Conservation (phyloP, 2,888 invertebrate genomes). For the Meiosimyza platycephala region DNA sequence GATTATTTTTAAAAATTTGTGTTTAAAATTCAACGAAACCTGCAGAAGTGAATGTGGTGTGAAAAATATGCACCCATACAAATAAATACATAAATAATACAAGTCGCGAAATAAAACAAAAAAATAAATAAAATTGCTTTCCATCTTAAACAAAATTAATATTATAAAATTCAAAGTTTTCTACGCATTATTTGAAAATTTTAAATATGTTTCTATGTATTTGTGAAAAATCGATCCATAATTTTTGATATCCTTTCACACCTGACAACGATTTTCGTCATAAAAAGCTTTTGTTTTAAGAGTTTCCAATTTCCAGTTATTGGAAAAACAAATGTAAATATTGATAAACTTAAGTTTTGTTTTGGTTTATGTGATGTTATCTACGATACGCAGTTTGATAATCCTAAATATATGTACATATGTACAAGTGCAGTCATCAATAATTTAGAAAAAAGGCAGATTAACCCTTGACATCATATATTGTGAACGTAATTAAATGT, state of each 20-base stretch:
- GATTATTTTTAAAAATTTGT: conserved; percentile 45
- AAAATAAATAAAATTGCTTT: not conserved
- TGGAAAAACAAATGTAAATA: conserved; percentile 13
- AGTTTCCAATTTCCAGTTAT: conserved; percentile 10
- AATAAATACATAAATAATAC: not conserved
- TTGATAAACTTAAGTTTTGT: conserved; percentile 24
- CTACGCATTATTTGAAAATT: conserved; percentile 10
- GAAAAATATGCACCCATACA: conserved; percentile 4
- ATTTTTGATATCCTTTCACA: conserved; percentile 30
- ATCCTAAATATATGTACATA: too few relatives aligned
- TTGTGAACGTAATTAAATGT: too few relatives aligned
- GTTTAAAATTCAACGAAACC: conserved; percentile 21
- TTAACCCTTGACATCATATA: too few relatives aligned
- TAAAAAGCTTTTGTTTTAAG: conserved; percentile 34
- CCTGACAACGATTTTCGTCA: conserved; percentile 4
- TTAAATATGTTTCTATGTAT: not conserved
- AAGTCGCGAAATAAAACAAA: not conserved
- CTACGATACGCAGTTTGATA: too few relatives aligned
- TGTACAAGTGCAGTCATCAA: too few relatives aligned
- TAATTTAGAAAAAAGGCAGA: too few relatives aligned
- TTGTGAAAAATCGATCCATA: conserved; percentile 41
- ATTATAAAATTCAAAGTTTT: not conserved
- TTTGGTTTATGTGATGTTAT: not conserved
- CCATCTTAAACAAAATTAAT: not conserved
- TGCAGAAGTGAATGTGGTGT: not conserved